Conservation (phyloP, 2,888 invertebrate species). For the Polydrusus cervinus region DNA sequence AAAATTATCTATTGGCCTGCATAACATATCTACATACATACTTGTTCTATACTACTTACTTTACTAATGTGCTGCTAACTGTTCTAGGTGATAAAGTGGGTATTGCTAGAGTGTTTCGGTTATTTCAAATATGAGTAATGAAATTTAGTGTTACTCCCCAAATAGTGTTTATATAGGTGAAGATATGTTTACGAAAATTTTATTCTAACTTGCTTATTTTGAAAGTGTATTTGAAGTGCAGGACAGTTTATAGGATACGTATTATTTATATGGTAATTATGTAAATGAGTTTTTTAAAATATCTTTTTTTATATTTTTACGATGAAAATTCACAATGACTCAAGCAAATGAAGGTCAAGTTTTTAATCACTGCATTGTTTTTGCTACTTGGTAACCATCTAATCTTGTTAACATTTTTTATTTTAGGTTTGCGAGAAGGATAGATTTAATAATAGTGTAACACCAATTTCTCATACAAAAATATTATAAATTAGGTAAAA, state of each 20-base stretch:
- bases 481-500: too few species aligned
- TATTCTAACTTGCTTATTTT: neutral
- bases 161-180: too few species aligned
- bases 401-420: neutral
- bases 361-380: neutral
- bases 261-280: neutral
- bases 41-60: slow-evolving; percentile 22
- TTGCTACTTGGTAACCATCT: neutral
- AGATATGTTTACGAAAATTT: too few species aligned
- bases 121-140: neutral
- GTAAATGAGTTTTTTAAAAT: too few species aligned
- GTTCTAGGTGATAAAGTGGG: slow-evolving; percentile 33
- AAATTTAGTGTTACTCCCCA: too few species aligned
- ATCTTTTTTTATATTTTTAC: too few species aligned
- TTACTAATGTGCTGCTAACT: slow-evolving; percentile 41
- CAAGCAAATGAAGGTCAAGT: neutral
- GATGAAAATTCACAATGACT: neutral
- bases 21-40: slow-evolving; percentile 33
- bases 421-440: neutral
- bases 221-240: neutral
- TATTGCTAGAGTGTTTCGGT: slow-evolving; percentile 24
- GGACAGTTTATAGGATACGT: neutral
- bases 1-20: slow-evolving; percentile 38
- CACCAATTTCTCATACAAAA: too few species aligned
- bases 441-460: too few species aligned